phyloP scores from a whole-genome alignment of 2,888 invertebrate genomes.

The Aspidapion aeneum region DNA sequence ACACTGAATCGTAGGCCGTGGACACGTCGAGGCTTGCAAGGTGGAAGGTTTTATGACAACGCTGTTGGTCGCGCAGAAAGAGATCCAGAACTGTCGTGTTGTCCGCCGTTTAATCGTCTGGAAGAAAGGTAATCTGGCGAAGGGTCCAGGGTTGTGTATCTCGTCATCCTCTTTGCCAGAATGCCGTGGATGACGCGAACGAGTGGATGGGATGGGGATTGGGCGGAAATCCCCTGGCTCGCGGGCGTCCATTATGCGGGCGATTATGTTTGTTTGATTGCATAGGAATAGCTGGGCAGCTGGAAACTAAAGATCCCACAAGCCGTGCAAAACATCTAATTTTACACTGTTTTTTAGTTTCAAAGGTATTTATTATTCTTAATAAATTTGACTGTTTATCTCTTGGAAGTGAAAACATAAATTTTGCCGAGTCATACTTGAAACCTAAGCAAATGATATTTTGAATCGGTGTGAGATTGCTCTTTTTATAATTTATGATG shows the following conservation, averaged over 20 bases:
- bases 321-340: conserved; percentile 28
- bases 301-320: conserved; percentile 26
- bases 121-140: conserved; percentile 5
- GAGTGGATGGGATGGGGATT: conserved; percentile 1
- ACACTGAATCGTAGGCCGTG: conserved; percentile 45
- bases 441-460: conserved; percentile 24
- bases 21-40: conserved; percentile 40
- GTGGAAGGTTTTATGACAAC: no score
- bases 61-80: neutral
- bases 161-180: neutral
- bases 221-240: conserved; percentile 12
- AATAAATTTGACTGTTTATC: conserved; percentile 8
- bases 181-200: neutral
- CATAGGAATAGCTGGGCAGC: conserved; percentile 29
- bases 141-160: neutral
- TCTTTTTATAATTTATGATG: conserved; percentile 23
- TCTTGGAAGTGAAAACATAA: conserved; percentile 19
- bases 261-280: no score
- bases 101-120: conserved; percentile 2
- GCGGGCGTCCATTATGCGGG: no score
- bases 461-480: conserved; percentile 16
- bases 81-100: conserved; percentile 1
- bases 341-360: conserved; percentile 10
- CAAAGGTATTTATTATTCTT: conserved; percentile 5
- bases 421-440: conserved; percentile 18